Conservation (phyloP, 2,113 vertebrate species). For the Naja naja region DNA sequence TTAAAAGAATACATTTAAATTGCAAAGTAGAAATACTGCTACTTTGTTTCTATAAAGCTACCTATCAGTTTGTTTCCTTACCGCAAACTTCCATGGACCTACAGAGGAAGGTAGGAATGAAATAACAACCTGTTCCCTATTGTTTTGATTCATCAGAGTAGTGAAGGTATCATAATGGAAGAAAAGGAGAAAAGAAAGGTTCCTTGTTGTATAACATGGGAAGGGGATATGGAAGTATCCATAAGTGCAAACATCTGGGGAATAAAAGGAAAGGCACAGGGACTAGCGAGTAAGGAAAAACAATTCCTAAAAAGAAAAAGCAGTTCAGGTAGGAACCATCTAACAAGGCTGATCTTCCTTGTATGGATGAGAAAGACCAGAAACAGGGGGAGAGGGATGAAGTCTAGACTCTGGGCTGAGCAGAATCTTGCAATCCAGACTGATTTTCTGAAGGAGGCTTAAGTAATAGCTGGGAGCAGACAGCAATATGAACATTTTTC, state of each 20-base stretch:
- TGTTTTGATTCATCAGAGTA: background rate
- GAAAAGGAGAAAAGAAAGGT: background rate
- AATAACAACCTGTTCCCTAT: background rate
- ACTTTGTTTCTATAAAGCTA: background rate
- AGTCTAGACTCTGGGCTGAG: background rate
- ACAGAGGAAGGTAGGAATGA: background rate
- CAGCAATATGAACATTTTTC: background rate
- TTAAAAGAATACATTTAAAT: background rate
- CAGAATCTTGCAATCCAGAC: background rate
- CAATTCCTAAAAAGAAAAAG: background rate
- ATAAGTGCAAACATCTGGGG: background rate
- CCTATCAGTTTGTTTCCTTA: background rate
- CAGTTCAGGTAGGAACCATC: background rate
- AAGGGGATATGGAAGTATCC: background rate
- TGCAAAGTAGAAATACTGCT: background rate
- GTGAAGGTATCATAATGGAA: background rate
- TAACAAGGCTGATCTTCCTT: background rate
- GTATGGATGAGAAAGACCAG: background rate
- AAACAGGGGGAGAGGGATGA: background rate
- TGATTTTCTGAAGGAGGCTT: background rate
- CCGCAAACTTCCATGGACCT: background rate
- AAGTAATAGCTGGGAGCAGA: background rate
- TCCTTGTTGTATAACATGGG: background rate
- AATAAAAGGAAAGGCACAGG: background rate
- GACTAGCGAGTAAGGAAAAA: background rate